phyloP scores from a whole-genome alignment of 2,113 vertebrate species.

The Nycticebus coucang region DNA sequence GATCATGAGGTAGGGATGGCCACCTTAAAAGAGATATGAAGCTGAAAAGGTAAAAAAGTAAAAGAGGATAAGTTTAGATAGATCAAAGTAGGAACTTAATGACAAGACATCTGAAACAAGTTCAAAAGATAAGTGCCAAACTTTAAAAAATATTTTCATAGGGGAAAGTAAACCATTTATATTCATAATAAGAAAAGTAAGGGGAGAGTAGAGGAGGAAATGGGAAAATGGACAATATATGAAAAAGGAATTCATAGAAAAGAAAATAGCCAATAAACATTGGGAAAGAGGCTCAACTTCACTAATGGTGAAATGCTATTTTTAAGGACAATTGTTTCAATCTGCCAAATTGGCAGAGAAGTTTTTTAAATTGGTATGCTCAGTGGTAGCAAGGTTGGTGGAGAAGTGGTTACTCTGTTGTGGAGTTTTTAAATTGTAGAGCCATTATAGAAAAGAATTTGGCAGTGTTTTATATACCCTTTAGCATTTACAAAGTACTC shows the following conservation, averaged over 20 bases:
- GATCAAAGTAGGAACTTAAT: slow-evolving; percentile 3
- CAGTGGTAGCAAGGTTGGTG: not conserved
- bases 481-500: not conserved
- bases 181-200: not conserved
- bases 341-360: not conserved
- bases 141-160: not conserved
- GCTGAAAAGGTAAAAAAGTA: not conserved
- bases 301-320: not conserved
- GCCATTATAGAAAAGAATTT: not conserved
- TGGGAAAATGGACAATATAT: not conserved
- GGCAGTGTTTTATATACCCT: not conserved
- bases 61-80: not conserved
- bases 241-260: not conserved
- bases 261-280: not conserved
- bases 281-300: not conserved
- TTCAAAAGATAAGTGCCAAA: not conserved
- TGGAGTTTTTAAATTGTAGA: not conserved
- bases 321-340: slow-evolving; percentile 43
- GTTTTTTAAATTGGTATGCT: not conserved
- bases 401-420: not conserved
- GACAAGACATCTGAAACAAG: not conserved
- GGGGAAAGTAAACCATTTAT: not conserved
- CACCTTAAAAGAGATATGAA: not conserved
- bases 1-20: not conserved
- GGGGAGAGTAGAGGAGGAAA: not conserved